Evolutionary conservation across 2,888 invertebrate genomes (phyloP), one percentile per base, ranked within the genome.

Genomic region (Argynnis bischoffii): DNA sequence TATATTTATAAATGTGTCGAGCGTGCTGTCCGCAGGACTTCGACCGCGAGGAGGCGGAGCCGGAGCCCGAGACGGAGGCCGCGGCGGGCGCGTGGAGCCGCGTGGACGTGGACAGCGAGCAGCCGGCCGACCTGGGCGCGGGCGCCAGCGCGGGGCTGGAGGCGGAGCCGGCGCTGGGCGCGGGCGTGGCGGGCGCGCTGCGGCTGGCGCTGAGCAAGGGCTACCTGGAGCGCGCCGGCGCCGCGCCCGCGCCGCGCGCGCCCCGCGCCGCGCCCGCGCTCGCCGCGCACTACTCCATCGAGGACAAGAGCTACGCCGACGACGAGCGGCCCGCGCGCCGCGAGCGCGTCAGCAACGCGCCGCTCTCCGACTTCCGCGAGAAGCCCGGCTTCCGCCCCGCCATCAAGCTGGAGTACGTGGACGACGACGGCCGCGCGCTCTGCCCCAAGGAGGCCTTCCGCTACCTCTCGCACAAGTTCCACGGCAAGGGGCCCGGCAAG

Each of bases 401-500:
- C 85, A 96, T 99, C 51, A 98, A 98, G 89, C 92, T 99, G 78
- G 98, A 99, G 84, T 99, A 99, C 87, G 98, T 98, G 74, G 99
- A 99, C 89, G 99, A 99, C 83, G 97, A 97, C 81, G 99, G 99
- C 0, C 96, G 98, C 66, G 94, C 97, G 77, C 94, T 99, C 70
- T 97, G 96, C 79, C 96, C 97, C 67, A 99, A 99, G 89, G 99
- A 99, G 93, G 99, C 99, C 59, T 99, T 99, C 92, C 94, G 97
- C 75, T 98, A 98, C 93, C 94, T 99, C 65, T 98, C 98, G 31
- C 99, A 99, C 89, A 98, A 99, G 92, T 99, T 99, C 93, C 99
- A 99, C 92, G 99, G 99, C 64, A 99, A 99, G 93, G 99, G 99
- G 2, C 99, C 99, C 21, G 99, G 99, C 65, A 99, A 99, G 89